Conservation (phyloP, 2,113 vertebrate species). For the Syngnathus floridae region DNA sequence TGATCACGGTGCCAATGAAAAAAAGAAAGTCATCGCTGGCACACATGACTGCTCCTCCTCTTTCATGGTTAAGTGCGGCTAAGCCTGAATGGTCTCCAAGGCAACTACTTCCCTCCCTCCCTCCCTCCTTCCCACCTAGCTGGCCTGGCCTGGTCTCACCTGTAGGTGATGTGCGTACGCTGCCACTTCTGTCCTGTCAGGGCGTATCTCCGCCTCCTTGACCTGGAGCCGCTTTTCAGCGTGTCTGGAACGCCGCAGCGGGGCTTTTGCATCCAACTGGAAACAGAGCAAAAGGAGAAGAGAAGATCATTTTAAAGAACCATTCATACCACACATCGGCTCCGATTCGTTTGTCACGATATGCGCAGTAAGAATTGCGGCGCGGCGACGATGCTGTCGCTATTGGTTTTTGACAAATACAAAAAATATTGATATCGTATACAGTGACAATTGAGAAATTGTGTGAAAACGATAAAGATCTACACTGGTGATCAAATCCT, state of each 20-base stretch:
- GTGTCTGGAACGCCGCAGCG: constrained; percentile 93
- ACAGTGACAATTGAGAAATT: no score
- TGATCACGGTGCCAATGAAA: constrained; percentile 15
- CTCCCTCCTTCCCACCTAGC: background rate
- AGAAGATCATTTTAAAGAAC: background rate
- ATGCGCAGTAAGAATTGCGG: no score
- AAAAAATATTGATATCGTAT: no score
- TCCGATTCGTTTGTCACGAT: no score
- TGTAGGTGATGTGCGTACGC: constrained; percentile 97
- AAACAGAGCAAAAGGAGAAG: constrained; percentile 16
- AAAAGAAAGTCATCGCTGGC: constrained; percentile 36
- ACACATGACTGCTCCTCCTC: constrained; percentile 9
- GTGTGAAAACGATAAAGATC: background rate
- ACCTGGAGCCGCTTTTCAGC: constrained; percentile 75
- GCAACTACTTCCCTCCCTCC: constrained; percentile 27
- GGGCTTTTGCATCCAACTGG: constrained; percentile 97
- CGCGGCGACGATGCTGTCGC: no score
- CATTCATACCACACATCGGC: background rate
- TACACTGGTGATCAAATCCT: background rate
- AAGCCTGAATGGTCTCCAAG: constrained; percentile 33
- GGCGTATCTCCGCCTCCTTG: constrained; percentile 86
- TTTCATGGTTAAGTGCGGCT: constrained; percentile 3
- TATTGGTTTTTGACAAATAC: no score
- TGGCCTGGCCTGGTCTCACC: constrained; percentile 68
- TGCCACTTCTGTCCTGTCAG: constrained; percentile 98